phyloP scores from a whole-genome alignment of 2,113 vertebrate species.

The Atractosteus spatula region DNA sequence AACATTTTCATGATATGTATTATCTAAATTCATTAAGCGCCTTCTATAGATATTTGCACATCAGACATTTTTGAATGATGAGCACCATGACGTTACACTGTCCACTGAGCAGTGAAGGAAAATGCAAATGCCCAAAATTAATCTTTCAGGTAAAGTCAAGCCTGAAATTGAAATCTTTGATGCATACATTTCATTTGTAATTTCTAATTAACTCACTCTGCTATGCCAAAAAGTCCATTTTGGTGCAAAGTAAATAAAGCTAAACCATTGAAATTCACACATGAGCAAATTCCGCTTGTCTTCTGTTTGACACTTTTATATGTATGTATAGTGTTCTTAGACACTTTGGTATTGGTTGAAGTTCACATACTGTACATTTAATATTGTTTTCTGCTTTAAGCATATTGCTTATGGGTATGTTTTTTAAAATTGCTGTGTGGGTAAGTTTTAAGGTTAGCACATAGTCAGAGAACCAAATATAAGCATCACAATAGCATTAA shows the following conservation, averaged over 20 bases:
- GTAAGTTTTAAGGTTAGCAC: too few relatives aligned
- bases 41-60: slow-evolving; percentile 33
- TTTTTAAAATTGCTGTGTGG: too few relatives aligned
- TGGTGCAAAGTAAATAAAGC: slow-evolving; percentile 23
- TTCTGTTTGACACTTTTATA: slow-evolving; percentile 17
- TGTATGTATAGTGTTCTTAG: neutral
- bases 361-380: neutral
- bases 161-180: slow-evolving; percentile 86
- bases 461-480: too few relatives aligned
- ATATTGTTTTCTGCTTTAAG: too few relatives aligned
- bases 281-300: slow-evolving; percentile 11
- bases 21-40: slow-evolving; percentile 63
- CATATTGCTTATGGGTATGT: too few relatives aligned
- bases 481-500: too few relatives aligned
- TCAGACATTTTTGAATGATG: slow-evolving; percentile 72
- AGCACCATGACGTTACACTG: slow-evolving; percentile 62
- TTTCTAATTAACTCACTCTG: slow-evolving; percentile 71
- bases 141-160: slow-evolving; percentile 78
- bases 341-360: neutral
- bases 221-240: slow-evolving; percentile 55
- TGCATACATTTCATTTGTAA: slow-evolving; percentile 67
- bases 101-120: slow-evolving; percentile 67
- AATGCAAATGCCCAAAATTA: slow-evolving; percentile 77
- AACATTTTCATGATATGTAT: too few relatives aligned
- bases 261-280: slow-evolving; percentile 10